Evolutionary conservation across 1,140 invertebrate genomes (phyloP).

Genomic region (Meloidogyne exigua): DNA sequence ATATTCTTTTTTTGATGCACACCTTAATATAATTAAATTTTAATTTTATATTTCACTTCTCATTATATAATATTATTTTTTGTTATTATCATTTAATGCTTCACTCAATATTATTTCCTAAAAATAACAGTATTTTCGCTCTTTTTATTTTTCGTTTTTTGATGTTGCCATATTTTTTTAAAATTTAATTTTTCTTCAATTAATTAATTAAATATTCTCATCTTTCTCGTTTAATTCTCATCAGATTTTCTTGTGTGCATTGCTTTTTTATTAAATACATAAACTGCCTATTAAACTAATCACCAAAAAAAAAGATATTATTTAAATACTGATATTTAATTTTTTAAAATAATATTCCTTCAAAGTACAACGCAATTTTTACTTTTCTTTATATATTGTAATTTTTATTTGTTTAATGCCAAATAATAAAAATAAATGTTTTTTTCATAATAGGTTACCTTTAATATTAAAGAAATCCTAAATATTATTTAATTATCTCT

Average conservation of each 20-base stretch:
- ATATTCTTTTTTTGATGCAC: too few relatives aligned
- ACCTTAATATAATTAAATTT: background rate
- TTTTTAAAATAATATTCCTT: background rate
- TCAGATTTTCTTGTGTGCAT: background rate
- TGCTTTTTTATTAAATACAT: background rate
- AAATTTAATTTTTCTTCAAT: too few relatives aligned
- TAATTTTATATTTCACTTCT: background rate
- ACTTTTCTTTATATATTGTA: background rate
- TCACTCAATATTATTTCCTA: background rate
- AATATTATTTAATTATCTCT: too few relatives aligned
- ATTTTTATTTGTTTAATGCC: background rate
- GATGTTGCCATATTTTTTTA: slow-evolving; percentile 1
- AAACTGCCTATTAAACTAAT: background rate
- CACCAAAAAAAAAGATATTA: slow-evolving; percentile 2
- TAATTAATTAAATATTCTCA: too few relatives aligned
- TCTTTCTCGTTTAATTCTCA: background rate
- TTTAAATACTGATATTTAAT: background rate
- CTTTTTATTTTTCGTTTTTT: background rate
- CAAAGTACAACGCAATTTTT: background rate
- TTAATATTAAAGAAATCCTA: too few relatives aligned
- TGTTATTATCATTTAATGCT: background rate
- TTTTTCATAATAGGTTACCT: background rate
- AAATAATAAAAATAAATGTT: background rate
- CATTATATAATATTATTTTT: background rate
- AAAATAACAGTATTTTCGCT: background rate